phyloP scores from a whole-genome alignment of 2,888 invertebrate genomes.

The Leptopilina myrica region DNA sequence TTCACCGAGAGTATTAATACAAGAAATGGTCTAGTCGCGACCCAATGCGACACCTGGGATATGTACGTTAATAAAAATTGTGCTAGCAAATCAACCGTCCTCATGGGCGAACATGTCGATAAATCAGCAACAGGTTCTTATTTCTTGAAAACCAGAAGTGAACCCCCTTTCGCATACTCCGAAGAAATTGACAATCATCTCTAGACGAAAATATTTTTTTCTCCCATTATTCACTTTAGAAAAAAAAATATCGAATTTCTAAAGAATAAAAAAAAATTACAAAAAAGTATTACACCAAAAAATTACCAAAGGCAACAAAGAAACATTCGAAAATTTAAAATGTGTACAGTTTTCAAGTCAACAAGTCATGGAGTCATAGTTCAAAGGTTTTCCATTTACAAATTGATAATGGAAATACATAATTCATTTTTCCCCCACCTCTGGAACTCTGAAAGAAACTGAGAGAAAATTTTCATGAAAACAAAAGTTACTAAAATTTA shows the following conservation, averaged over 20 bases:
- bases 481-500: background rate
- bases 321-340: background rate
- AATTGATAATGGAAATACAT: background rate
- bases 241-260: background rate
- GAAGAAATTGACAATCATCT: constrained; percentile 55
- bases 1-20: constrained; percentile 77
- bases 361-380: background rate
- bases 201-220: background rate
- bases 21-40: constrained; percentile 69
- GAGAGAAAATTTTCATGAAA: background rate
- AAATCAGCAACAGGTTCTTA: constrained; percentile 67
- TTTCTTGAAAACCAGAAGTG: constrained; percentile 69
- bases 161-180: constrained; percentile 66
- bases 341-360: background rate
- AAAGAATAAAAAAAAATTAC: too few species aligned
- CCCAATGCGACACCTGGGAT: constrained; percentile 73
- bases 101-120: constrained; percentile 72
- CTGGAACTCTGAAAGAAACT: too few species aligned
- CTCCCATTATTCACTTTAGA: background rate
- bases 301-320: background rate
- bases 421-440: background rate
- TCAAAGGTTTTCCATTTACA: background rate
- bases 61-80: constrained; percentile 68
- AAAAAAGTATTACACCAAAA: too few species aligned
- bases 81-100: constrained; percentile 53